Evolutionary conservation across 1,140 invertebrate genomes (phyloP).

Genomic region (Drosophila auraria): DNA sequence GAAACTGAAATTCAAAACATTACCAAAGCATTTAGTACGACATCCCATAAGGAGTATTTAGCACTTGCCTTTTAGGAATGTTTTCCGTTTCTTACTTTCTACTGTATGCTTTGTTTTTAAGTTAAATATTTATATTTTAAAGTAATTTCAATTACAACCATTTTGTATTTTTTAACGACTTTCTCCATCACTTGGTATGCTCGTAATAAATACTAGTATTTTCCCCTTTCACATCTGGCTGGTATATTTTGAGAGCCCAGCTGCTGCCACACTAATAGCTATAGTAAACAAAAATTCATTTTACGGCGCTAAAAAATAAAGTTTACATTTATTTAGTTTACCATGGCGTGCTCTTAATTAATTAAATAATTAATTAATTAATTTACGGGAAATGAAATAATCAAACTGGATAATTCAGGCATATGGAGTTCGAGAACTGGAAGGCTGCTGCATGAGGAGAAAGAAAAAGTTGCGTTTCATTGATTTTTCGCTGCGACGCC

Average conservation of each 20-base stretch:
- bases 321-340: background rate
- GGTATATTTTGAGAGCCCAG: background rate
- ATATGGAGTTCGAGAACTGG: background rate
- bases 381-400: background rate
- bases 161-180: background rate
- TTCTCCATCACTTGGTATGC: background rate
- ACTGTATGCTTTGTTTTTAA: no score
- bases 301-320: slow-evolving; percentile 11
- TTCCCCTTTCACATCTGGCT: background rate
- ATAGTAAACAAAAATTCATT: slow-evolving; percentile 23
- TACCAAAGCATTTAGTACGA: no score
- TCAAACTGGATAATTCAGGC: background rate
- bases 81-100: no score
- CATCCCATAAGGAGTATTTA: no score
- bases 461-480: slow-evolving; percentile 21
- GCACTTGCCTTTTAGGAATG: background rate
- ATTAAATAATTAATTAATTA: background rate
- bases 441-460: slow-evolving; percentile 2
- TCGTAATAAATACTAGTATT: background rate
- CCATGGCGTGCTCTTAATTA: background rate
- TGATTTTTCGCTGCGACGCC: slow-evolving; percentile 31
- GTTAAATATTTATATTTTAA: background rate
- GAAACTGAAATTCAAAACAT: no score
- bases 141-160: background rate
- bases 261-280: slow-evolving; percentile 6